Evolutionary conservation across 2,888 invertebrate species (phyloP), one percentile per base, ranked within the genome.

Genomic region (Tricholauxania praeusta): DNA sequence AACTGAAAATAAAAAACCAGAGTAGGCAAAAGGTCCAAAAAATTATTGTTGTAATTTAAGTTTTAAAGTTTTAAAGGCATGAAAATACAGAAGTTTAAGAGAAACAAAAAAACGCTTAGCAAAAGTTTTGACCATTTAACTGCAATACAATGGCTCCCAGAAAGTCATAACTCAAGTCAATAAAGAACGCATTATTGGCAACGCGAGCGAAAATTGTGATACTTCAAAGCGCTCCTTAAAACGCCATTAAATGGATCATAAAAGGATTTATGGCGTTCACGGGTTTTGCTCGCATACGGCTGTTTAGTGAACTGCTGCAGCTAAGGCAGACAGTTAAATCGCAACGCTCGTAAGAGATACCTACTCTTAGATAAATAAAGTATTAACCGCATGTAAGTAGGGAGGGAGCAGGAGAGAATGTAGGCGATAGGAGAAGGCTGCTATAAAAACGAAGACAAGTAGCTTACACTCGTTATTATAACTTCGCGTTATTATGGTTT

Each of bases 1-100:
- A 87, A 95, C 95, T 96, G 92, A 80, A 91, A 92, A 86, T 88
- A 85, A 82, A 80, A 85, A 84, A 81, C 85, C 85, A 84, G 83
- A 78, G 76, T 76, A 74, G 76, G 75, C 73, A 75, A 77, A 74
- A 72, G 68, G 75, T 75, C 75, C 75, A 78, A 79, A 82, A 83
- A 81, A 84, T 83, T 84, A 84, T 82, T 83, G 83, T 81, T 82
- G 82, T 81, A 82, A 81, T 73, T 79, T 78, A 78, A 79, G 74
- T 72, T 74, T 63, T 71, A 63, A 15, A 49, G 66, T 12, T 49
- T 74, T 70, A 39, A 73, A 12, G 67, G 68, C 22, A 65, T 17
- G 3, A 60, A 53, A 69, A 59, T 7, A 55, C 12, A 67, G 5
- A 22, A 48, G 52, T 32, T 51, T 59, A 51, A 59, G 28, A 14